Evolutionary conservation across 2,888 invertebrate species (phyloP), one percentile per base, ranked within the genome.

Genomic region (Pandemis cinnamomeana): DNA sequence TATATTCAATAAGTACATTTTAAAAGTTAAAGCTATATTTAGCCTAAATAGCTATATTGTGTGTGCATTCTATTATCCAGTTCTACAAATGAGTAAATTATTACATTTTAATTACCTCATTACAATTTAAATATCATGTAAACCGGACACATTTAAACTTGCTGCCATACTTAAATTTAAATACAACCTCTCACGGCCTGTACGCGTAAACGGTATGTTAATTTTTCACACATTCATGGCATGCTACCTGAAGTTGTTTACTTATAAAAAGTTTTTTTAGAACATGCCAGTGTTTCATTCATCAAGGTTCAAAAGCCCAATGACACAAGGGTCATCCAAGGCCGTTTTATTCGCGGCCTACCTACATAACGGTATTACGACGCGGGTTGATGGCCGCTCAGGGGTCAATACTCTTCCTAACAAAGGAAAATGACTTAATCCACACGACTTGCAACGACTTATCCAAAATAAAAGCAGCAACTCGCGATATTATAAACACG

Each of bases 381-480:
- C 79, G 75, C 78, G 82, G 79, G 88, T 87, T 89, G 85, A 87
- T 73, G 87, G 86, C 75, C 87, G 87, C 71, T 55, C 76, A 77
- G 82, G 85, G 89, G 89, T 89, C 89, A 84, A 84, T 85, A 88
- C 82, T 87, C 86, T 83, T 78, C 77, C 67, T 79, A 81, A 89
- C 87, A 88, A 89, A 87, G 87, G 81, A 83, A 76, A 73, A 60
- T 64, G 36, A 75, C 48, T 63, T 67, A 62, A 71, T 53, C 81
- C 78, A 74, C 77, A 75, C 68, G 78, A 79, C 78, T 78, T 51
- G 53, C n/a, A 51, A 71, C 68, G 75, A 80, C 67, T 62, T 71
- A 71, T 80, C 78, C 67, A 78, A 80, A 77, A 78, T 20, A 80
- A 58, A 75, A 78, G 73, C 77, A 76, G 73, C 78, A 78, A 80